Base-by-base conservation (phyloP, 2,113 vertebrate genomes). In the Rhinolophus ferrumequinum region DNA sequence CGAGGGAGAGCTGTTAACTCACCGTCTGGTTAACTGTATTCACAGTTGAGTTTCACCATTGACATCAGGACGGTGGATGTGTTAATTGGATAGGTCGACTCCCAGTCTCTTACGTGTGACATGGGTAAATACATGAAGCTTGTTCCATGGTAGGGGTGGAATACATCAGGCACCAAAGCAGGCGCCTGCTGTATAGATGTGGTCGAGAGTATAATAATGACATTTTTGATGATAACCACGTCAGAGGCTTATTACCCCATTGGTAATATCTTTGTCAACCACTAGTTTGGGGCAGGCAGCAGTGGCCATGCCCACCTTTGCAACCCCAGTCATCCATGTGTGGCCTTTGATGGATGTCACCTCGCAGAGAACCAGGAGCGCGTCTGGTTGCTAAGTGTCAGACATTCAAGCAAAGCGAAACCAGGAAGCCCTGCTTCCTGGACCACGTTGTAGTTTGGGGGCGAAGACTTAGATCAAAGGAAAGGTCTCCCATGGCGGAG, bases 1-100 rank as follows among this genome's bases (percentile, higher is more conserved):
- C 9, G 41, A 44, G 41, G 3, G 4, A 13, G 4, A 13, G 3
- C 52, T 2, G 0, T 13, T 2, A 3, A 1, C 66, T 41, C 8
- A 13, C 8, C 6, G 58, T 52, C 14, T n/a, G 38, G 44, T 28
- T 47, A 24, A 21, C 3, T 3, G 24, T 22, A 16, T 13, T 81
- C 16, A 2, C 21, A 2, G 3, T 1, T 7, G 33, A 50, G 24
- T 24, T 26, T 50, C 9, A 33, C 58, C 33, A 12, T 47, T 73
- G 13, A 47, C 21, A 67, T 50, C 7, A 0, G 8, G 35, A 7
- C 56, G 73, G 3, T 26, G 2, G 24, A 0, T 47, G 8, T 19
- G 47, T 35, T 5, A 8, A 7, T 35, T 18, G 47, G 5, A 21
- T 4, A 30, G 10, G 15, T 6, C 18, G 16, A 47, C 7, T n/a